Evolutionary conservation across 1,140 invertebrate genomes (phyloP).

Genomic region (Metopolophium dirhodum): DNA sequence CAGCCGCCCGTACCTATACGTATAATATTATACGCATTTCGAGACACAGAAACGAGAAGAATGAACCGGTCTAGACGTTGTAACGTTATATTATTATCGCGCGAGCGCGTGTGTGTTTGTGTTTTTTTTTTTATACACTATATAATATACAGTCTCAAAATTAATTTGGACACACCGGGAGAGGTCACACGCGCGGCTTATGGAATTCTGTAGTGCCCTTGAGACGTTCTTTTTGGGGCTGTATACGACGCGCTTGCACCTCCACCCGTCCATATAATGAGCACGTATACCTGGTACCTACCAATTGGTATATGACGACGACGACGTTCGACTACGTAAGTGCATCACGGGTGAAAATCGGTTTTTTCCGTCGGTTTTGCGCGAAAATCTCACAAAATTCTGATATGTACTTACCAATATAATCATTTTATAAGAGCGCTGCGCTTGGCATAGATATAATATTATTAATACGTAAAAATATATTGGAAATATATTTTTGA

Average conservation of each 20-base stretch:
- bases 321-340: neutral
- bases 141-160: constrained; percentile 29
- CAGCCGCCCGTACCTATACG: no score
- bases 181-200: constrained; percentile 42
- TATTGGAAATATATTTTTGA: neutral
- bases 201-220: constrained; percentile 41
- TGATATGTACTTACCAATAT: neutral
- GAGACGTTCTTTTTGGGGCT: constrained; percentile 16
- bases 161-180: constrained; percentile 53
- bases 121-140: constrained; percentile 22
- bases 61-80: constrained; percentile 54
- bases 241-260: neutral
- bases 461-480: neutral
- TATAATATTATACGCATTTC: neutral
- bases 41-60: constrained; percentile 27
- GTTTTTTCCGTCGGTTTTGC: neutral
- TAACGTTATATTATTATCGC: constrained; percentile 46
- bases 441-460: neutral
- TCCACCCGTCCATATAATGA: neutral
- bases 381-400: neutral
- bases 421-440: neutral
- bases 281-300: neutral
- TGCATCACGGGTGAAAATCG: neutral
- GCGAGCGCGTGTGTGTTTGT: neutral
- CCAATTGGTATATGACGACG: neutral